phyloP scores from a whole-genome alignment of 2,113 vertebrate genomes.

The Otus sunia region DNA sequence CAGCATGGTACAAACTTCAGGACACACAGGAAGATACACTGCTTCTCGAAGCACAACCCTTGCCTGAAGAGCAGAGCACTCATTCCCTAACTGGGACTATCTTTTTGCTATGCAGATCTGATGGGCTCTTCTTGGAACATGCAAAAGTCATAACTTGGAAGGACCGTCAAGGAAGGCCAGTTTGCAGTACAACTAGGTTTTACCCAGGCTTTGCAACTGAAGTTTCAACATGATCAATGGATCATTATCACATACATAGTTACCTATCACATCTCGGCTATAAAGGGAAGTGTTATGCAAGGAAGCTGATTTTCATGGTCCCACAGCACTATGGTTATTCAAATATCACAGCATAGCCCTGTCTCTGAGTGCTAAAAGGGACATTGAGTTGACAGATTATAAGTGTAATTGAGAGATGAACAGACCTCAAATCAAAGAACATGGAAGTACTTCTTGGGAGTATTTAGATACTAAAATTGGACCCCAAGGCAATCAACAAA shows the following conservation, averaged over 20 bases:
- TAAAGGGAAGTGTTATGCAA: background rate
- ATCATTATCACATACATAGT: background rate
- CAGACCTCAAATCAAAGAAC: slow-evolving; percentile 2
- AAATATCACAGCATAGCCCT: background rate
- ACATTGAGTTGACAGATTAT: background rate
- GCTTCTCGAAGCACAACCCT: background rate
- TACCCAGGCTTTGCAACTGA: background rate
- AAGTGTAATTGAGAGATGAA: slow-evolving; percentile 2
- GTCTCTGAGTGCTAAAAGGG: background rate
- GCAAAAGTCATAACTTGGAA: background rate
- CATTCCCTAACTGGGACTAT: background rate
- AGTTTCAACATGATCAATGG: background rate
- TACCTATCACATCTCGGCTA: background rate
- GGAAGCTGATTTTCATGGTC: background rate
- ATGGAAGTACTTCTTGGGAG: background rate
- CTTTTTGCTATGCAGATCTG: background rate
- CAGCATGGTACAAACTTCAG: background rate
- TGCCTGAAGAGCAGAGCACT: background rate
- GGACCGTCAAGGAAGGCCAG: background rate
- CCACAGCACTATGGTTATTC: background rate
- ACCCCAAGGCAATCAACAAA: background rate
- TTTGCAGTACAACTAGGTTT: background rate
- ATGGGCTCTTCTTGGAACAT: background rate
- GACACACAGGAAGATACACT: background rate
- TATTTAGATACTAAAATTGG: background rate